phyloP scores from a whole-genome alignment of 2,797 vertebrate species.

The Periparus ater region DNA sequence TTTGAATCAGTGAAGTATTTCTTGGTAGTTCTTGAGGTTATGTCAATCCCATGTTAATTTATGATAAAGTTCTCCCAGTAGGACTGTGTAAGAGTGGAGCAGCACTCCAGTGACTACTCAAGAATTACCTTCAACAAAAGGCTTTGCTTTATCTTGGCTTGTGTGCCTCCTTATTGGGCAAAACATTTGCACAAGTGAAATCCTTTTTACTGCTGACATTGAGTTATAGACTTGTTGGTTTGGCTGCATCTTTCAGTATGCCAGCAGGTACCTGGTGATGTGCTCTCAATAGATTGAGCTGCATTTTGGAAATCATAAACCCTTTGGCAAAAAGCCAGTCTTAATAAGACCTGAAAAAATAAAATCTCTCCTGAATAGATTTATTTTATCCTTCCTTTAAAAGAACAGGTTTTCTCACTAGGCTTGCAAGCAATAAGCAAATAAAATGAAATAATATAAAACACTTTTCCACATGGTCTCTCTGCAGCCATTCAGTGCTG shows the following conservation, averaged over 20 bases:
- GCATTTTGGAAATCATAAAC: not conserved
- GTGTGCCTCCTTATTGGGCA: not conserved
- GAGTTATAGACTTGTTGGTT: not conserved
- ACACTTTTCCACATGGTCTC: not conserved
- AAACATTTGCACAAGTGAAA: not conserved
- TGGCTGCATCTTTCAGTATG: not conserved
- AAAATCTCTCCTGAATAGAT: not conserved
- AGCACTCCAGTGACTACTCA: not conserved
- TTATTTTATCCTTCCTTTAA: not conserved
- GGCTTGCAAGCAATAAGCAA: not conserved
- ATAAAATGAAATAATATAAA: not conserved
- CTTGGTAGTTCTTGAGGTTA: not conserved
- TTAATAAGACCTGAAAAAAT: not conserved
- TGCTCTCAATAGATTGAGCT: not conserved
- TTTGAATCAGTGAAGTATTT: not conserved
- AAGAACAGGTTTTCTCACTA: not conserved
- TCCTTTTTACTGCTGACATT: not conserved
- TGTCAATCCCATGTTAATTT: not conserved
- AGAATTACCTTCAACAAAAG: not conserved
- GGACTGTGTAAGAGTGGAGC: not conserved
- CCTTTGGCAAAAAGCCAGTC: not conserved
- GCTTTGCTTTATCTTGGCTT: not conserved
- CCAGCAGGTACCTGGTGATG: not conserved
- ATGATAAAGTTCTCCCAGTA: not conserved
- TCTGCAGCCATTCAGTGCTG: not conserved